Base-by-base conservation (phyloP, 2,888 invertebrate species). In the Drosophila pegasa region DNA sequence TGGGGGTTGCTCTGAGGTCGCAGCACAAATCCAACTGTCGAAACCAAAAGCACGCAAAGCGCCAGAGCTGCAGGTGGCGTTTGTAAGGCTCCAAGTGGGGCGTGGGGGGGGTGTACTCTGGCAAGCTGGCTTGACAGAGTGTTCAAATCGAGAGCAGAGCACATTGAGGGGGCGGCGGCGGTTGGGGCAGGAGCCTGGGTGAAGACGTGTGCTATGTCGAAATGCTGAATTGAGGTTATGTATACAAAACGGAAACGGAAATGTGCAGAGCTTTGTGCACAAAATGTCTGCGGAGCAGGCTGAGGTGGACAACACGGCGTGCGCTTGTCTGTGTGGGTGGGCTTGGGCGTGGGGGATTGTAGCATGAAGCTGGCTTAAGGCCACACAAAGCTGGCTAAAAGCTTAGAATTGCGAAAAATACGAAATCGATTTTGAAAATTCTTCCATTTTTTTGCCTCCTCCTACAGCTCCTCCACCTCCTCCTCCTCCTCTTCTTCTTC, bases 21-120 rank as follows among this genome's bases (percentile, higher is more conserved):
- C 71, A 62, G 79, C 81, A 79, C 87, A 88, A 88, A 88, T 90
- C 90, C 90, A 79, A 85, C 90, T 89, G 90, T 90, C 90, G 90
- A 88, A 87, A 87, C 90, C 89, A 89, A 80, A 81, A 85, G 89
- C 89, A 88, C 84, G 88, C 86, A 85, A 79, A 85, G 80, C 86
- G 79, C 61, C 71, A 63, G 61, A 85, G 81, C 80, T 74, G 88
- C 86, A 87, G 88, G 89, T 88, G 88, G 88, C 87, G 82, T 75
- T 86, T 88, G 87, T 80, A 64, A 78, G 69, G 79, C 76, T 61
- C n/a, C n/a, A n/a, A n/a, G n/a, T n/a, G n/a, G n/a, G n/a, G 16
- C 10, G 4, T 25, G 16, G 14, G n/a, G 9, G n/a, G 27, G 25
- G 16, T 20, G 45, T 45, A n/a, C n/a, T n/a, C n/a, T n/a, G n/a